These are phyloP conservation scores for Lateolabrax maculatus DNA, from an alignment of 2,797 vertebrate species.

Conservation along the genomic window DNA sequence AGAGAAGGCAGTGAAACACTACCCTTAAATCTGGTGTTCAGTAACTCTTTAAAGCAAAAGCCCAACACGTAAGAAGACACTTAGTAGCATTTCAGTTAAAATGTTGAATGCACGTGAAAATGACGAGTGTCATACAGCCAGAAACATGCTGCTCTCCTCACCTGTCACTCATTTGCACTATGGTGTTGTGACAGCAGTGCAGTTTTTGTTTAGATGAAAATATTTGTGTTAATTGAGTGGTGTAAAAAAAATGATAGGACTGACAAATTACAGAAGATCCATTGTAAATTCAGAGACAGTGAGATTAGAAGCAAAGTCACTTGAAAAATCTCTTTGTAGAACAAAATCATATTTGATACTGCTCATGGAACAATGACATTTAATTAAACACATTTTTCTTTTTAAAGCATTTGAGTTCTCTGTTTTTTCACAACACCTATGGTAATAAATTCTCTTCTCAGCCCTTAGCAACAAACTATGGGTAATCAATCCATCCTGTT, in stretches of 20 bases:
- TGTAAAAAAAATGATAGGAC: background rate
- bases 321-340: background rate
- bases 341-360: conserved; percentile 32
- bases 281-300: conserved; percentile 9
- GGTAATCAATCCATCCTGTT: conserved; percentile 22
- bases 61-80: background rate
- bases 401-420: conserved; percentile 13
- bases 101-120: conserved; percentile 21
- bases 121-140: background rate
- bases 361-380: conserved; percentile 24
- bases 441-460: background rate
- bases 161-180: conserved; percentile 34
- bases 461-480: background rate
- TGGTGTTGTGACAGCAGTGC: conserved; percentile 11
- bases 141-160: background rate
- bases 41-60: background rate
- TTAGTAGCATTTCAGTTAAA: background rate
- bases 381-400: conserved; percentile 60
- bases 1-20: background rate
- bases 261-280: background rate
- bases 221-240: conserved; percentile 24
- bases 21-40: background rate
- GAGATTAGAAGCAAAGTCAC: background rate
- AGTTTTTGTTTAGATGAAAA: conserved; percentile 7
- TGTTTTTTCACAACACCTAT: background rate